Conservation (phyloP, 1,140 invertebrate species). For the Goniozus legneri region DNA sequence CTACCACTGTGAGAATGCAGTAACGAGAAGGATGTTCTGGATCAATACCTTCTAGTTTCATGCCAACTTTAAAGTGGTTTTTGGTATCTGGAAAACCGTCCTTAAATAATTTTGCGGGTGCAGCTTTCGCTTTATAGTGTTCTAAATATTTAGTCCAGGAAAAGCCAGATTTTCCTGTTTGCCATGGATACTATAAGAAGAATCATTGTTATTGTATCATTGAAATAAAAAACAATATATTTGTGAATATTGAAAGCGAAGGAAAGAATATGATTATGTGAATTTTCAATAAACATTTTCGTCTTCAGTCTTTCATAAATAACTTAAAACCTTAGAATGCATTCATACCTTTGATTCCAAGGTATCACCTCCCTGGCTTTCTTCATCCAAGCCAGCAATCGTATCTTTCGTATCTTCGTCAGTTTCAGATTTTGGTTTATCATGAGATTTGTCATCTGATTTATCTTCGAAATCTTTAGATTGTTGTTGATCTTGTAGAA, state of each 20-base stretch:
- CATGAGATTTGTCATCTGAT: constrained; percentile 33
- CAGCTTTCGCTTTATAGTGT: constrained; percentile 67
- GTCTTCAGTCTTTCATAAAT: too few species aligned
- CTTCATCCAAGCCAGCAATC: constrained; percentile 38
- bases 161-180: constrained; percentile 66
- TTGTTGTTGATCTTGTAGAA: constrained; percentile 41
- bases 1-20: constrained; percentile 82
- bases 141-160: constrained; percentile 75
- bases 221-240: too few species aligned
- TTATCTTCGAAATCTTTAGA: constrained; percentile 35
- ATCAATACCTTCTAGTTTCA: constrained; percentile 93
- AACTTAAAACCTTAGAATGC: too few species aligned
- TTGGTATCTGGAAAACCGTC: constrained; percentile 69
- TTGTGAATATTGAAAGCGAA: too few species aligned
- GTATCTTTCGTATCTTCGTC: constrained; percentile 50
- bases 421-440: constrained; percentile 39
- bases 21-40: constrained; percentile 85
- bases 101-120: constrained; percentile 74
- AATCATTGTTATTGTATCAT: too few species aligned
- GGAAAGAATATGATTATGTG: too few species aligned
- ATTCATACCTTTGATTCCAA: constrained; percentile 38
- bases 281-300: too few species aligned
- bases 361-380: constrained; percentile 32
- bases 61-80: constrained; percentile 77
- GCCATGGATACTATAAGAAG: constrained; percentile 61